Conservation (phyloP, 1,140 invertebrate genomes). For the Spodoptera frugiperda region DNA sequence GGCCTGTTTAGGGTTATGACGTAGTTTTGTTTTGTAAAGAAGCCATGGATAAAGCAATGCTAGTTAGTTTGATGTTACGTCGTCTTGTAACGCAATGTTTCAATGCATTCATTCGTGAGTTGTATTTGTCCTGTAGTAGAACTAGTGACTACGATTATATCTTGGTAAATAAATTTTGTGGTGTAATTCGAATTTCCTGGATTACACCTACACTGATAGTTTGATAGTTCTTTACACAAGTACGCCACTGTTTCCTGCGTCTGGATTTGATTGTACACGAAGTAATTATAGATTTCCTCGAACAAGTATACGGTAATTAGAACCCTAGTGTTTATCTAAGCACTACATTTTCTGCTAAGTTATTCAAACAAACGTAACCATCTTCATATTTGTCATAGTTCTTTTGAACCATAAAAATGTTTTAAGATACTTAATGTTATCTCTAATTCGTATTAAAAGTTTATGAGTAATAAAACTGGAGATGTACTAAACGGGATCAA, state of each 20-base stretch:
- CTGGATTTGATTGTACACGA: not conserved
- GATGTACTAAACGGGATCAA: no score
- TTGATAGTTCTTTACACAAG: not conserved
- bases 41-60: slow-evolving; percentile 8
- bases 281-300: no score
- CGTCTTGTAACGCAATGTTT: slow-evolving; percentile 2
- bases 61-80: not conserved
- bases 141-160: slow-evolving; percentile 15
- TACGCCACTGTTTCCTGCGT: not conserved
- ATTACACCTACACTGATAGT: slow-evolving; percentile 2
- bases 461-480: no score
- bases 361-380: no score
- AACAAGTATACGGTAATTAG: no score
- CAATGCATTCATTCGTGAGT: not conserved
- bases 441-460: no score
- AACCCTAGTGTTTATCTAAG: no score
- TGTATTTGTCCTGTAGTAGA: not conserved
- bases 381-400: no score
- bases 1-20: slow-evolving; percentile 43
- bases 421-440: no score
- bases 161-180: slow-evolving; percentile 8
- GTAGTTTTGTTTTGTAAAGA: slow-evolving; percentile 37
- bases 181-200: slow-evolving; percentile 28
- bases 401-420: no score
- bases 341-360: no score